Base-by-base conservation (phyloP, 2,888 invertebrate genomes). In the Rotaria macrura region DNA sequence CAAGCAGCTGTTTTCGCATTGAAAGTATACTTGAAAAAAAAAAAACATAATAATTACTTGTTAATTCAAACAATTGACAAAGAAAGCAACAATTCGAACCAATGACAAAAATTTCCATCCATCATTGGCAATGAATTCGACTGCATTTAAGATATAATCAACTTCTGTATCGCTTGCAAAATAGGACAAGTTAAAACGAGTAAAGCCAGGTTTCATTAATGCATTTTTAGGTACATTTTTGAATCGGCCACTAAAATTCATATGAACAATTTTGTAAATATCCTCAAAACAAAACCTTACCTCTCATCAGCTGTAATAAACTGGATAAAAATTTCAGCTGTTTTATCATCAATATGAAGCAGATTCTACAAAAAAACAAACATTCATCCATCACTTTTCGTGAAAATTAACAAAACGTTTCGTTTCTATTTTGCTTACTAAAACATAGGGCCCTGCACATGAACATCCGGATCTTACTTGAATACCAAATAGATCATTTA, bases 401-500 rank as follows among this genome's bases (percentile, higher is more conserved):
- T 12, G 10, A 14, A 2, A 49, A 49, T 49, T 47, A 6, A 6
- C 47, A 47, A 9, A 47, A 9, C 10, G 17, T 49, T 49, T 17
- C 17, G 10, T 17, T 4, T 49, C 17, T 49, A 49, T 14, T 23
- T 23, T 6, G 34, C 34, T 34, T 34, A 79, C 79, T 10, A 23
- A n/a, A 43, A 43, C 79, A n/a, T 79, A 79, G 85, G 94, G 94
- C 85, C 95, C 93, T 84, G 95, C 94, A 90, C 95, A 95, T 29
- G 94, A 91, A 88, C 91, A 91, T 3, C 91, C 91, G 17, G 91
- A 89, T 85, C 91, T 88, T 7, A 90, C 94, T 91, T 96, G 96
- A 85, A 96, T 95, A 0, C 96, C 96, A 90, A 95, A 96, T 47
- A 96, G 93, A 89, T 96, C 96, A 89, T 96, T 96, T 83, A 96